Conservation (phyloP, 2,797 vertebrate species). For the Limnodromus scolopaceus region DNA sequence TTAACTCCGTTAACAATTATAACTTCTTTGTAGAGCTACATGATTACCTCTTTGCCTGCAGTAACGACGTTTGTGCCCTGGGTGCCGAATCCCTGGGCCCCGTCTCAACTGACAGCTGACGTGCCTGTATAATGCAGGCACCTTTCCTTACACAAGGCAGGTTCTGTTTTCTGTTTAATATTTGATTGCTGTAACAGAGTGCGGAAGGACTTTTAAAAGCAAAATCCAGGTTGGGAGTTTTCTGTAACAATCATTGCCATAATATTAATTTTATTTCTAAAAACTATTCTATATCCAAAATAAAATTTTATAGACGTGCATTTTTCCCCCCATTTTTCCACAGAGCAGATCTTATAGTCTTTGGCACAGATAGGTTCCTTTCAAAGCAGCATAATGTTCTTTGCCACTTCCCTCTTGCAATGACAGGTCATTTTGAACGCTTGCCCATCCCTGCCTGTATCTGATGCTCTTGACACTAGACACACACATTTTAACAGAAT, state of each 20-base stretch:
- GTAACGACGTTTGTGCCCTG: neutral
- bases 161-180: neutral
- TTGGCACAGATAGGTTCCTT: neutral
- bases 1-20: neutral
- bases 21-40: neutral
- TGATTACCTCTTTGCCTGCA: neutral
- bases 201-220: neutral
- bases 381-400: neutral
- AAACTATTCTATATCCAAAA: neutral
- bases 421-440: slow-evolving; percentile 44
- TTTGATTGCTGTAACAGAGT: neutral
- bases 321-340: accelerated
- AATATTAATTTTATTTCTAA: neutral
- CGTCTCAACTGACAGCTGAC: neutral
- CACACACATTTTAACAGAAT: slow-evolving; percentile 23
- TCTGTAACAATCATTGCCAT: neutral
- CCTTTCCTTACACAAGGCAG: neutral
- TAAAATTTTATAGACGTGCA: accelerated
- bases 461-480: slow-evolving; percentile 40
- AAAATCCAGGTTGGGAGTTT: neutral
- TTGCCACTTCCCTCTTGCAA: neutral
- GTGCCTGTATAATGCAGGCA: neutral
- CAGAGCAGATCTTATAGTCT: neutral
- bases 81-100: accelerated
- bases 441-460: slow-evolving; percentile 26